Evolutionary conservation across 2,888 invertebrate species (phyloP).

Genomic region (Hylaea fasciaria): DNA sequence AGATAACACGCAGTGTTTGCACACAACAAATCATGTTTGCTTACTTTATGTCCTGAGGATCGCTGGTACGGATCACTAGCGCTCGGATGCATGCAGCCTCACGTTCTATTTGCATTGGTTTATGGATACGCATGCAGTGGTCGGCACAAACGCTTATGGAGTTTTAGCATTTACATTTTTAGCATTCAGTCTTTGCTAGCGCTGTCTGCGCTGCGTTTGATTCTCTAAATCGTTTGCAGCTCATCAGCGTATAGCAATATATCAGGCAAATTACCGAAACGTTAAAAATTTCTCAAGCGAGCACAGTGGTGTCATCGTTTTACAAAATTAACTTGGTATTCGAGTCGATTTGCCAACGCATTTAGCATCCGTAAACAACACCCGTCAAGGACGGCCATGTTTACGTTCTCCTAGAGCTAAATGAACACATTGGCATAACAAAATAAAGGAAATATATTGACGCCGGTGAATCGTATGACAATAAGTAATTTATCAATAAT

Average conservation of each 20-base stretch:
- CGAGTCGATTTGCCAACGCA: conserved; percentile 66
- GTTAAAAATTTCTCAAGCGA: conserved; percentile 33
- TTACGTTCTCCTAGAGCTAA: conserved; percentile 61
- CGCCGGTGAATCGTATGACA: conserved; percentile 9
- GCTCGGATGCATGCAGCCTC: conserved; percentile 67
- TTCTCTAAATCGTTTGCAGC: conserved; percentile 2
- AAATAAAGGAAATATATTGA: conserved; percentile 43
- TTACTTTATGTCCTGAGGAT: conserved; percentile 70
- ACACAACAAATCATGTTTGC: conserved; percentile 77
- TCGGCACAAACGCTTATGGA: conserved; percentile 38
- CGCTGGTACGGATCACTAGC: conserved; percentile 66
- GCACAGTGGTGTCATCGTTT: conserved; percentile 45
- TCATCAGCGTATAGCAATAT: conserved; percentile 1
- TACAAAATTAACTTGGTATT: conserved; percentile 52
- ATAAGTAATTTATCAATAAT: conserved; percentile 1
- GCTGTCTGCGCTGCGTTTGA: not conserved
- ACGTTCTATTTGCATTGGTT: conserved; percentile 74
- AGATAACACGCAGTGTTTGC: conserved; percentile 76
- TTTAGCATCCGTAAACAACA: conserved; percentile 74
- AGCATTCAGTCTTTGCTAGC: conserved; percentile 6
- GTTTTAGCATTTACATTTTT: conserved; percentile 24
- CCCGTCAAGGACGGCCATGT: conserved; percentile 70
- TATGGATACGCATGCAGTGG: conserved; percentile 55
- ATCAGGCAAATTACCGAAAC: conserved; percentile 18
- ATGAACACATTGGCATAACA: conserved; percentile 46